A percentile compares a stretch with the other conserved stretches of the same genome.
Conservation (phyloP, 2,888 invertebrate genomes). For the Aphrophora alni region DNA sequence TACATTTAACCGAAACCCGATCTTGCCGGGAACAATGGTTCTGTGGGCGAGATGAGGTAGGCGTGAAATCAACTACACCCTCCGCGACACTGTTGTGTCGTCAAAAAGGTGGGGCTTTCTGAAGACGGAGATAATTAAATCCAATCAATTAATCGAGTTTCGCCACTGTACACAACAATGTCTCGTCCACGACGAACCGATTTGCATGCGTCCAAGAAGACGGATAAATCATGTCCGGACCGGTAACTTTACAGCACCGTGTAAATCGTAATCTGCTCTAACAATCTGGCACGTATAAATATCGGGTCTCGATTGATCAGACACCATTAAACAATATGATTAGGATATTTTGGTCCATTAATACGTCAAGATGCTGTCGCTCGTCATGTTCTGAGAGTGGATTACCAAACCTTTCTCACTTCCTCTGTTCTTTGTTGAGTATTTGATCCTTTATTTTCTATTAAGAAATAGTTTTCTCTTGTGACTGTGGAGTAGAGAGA, state of each 20-base stretch:
- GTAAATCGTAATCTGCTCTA: not conserved
- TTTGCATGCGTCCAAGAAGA: no score
- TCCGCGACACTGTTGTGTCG: not conserved
- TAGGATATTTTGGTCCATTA: constrained; percentile 1
- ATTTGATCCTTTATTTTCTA: no score
- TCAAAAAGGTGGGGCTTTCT: not conserved
- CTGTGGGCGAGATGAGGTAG: not conserved
- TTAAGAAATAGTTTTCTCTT: no score
- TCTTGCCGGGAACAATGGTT: not conserved
- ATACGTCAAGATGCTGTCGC: not conserved
- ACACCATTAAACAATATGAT: not conserved
- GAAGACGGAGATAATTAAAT: not conserved
- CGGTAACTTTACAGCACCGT: not conserved
- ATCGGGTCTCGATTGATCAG: not conserved
- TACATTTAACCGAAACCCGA: no score
- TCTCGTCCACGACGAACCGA: no score
- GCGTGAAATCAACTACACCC: constrained; percentile 6
- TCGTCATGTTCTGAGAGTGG: not conserved
- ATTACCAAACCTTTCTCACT: no score
- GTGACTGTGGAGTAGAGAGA: no score
- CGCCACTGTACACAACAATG: not conserved
- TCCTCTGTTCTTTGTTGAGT: no score
- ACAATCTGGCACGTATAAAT: not conserved
- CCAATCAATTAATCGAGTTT: not conserved
- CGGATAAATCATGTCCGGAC: not conserved